Conservation (phyloP, 1,140 invertebrate genomes). For the Arion vulgaris region DNA sequence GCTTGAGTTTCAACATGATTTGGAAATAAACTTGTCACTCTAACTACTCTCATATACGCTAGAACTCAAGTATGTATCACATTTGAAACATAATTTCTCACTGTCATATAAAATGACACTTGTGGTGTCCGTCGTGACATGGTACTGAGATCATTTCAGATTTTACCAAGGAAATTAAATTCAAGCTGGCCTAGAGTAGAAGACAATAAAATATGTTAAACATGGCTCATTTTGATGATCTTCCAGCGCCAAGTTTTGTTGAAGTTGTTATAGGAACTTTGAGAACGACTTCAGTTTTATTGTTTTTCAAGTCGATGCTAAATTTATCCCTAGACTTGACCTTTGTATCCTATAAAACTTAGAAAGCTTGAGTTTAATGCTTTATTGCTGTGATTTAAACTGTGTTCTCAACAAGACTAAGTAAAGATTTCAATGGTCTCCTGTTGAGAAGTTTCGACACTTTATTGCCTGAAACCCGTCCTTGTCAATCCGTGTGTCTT, state of each 20-base stretch:
- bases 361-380: not conserved
- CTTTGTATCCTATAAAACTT: not conserved
- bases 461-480: not conserved
- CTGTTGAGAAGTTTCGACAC: not conserved
- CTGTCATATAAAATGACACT: conserved; percentile 1
- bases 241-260: not conserved
- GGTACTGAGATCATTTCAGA: not conserved
- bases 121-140: not conserved
- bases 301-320: not conserved
- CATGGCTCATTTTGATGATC: not conserved
- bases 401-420: not conserved
- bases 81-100: conserved; percentile 5
- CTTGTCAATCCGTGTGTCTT: not conserved
- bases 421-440: not conserved
- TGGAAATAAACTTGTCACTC: not conserved
- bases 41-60: not conserved
- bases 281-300: not conserved
- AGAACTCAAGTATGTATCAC: not conserved
- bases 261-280: not conserved
- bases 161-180: not conserved
- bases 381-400: not conserved
- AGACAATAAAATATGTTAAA: not conserved
- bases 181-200: not conserved
- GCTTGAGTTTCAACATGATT: too few relatives aligned
- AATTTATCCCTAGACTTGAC: not conserved